Conservation (phyloP, 2,113 vertebrate species). For the Phodopus roborovskii region DNA sequence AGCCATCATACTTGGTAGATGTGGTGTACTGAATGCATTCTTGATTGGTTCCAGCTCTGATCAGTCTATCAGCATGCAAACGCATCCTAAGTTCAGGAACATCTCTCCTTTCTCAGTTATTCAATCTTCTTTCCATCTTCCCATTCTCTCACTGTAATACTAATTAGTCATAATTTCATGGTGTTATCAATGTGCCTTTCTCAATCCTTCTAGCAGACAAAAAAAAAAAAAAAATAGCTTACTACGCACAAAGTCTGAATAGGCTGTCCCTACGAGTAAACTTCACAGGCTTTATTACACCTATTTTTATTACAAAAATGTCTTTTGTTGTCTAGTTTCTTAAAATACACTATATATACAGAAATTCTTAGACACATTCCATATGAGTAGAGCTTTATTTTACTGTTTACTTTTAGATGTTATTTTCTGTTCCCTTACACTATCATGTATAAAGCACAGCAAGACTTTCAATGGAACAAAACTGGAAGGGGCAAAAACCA, state of each 20-base stretch:
- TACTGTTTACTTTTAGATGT: slow-evolving; percentile 33
- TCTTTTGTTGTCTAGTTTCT: slow-evolving; percentile 33
- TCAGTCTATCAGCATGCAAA: neutral
- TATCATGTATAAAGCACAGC: neutral
- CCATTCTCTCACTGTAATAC: neutral
- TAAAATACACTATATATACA: neutral
- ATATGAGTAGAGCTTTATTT: neutral
- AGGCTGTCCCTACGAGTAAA: slow-evolving; percentile 1
- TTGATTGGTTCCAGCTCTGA: neutral
- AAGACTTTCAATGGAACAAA: slow-evolving; percentile 40
- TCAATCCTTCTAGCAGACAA: slow-evolving; percentile 10
- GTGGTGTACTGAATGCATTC: neutral
- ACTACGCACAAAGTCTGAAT: neutral
- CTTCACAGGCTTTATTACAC: neutral
- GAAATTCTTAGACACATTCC: slow-evolving; percentile 29
- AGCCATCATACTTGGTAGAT: neutral
- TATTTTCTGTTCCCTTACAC: slow-evolving; percentile 10
- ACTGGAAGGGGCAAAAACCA: slow-evolving; percentile 22
- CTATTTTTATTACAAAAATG: neutral
- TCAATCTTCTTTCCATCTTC: slow-evolving; percentile 37
- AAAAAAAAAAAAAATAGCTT: slow-evolving; percentile 31
- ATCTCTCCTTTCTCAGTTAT: slow-evolving; percentile 34
- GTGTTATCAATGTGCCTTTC: neutral
- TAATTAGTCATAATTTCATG: neutral
- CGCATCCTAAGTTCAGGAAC: neutral